Conservation (phyloP, 1,140 invertebrate genomes). For the Drosophila parvula region DNA sequence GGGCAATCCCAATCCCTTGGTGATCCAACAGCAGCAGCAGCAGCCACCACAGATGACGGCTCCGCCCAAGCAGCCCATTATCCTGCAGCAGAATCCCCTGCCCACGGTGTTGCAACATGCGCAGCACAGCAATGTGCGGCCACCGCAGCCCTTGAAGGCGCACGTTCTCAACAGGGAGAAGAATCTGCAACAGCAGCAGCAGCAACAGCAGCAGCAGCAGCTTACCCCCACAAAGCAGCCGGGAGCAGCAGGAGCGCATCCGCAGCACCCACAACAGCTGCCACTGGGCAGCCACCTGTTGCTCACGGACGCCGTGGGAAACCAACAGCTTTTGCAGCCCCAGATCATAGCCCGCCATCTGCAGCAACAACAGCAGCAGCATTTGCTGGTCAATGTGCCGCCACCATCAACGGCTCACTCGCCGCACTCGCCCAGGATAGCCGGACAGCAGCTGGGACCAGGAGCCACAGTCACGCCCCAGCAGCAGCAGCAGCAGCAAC, state of each 20-base stretch:
- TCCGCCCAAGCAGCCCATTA: conserved; percentile 61
- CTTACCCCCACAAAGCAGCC: conserved; percentile 53
- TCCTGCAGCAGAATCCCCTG: conserved; percentile 67
- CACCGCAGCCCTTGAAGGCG: conserved; percentile 74
- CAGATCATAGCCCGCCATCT: conserved; percentile 73
- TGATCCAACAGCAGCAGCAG: conserved; percentile 55
- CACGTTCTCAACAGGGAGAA: conserved; percentile 80
- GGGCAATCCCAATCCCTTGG: conserved; percentile 49
- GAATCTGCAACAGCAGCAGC: conserved; percentile 67
- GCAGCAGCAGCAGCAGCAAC: conserved; percentile 59
- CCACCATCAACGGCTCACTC: conserved; percentile 68
- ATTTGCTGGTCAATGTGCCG: conserved; percentile 75
- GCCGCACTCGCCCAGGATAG: conserved; percentile 61
- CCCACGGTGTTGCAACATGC: conserved; percentile 68
- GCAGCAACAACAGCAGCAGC: conserved; percentile 63
- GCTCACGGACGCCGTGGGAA: conserved; percentile 59
- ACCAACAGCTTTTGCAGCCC: conserved; percentile 59
- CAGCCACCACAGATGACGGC: conserved; percentile 26
- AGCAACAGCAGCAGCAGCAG: conserved; percentile 51
- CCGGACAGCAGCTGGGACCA: conserved; percentile 30
- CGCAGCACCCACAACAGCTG: conserved; percentile 29
- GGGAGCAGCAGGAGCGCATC: conserved; percentile 4
- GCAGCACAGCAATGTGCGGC: conserved; percentile 66
- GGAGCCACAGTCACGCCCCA: conserved; percentile 37
- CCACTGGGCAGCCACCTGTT: conserved; percentile 63